phyloP scores from a whole-genome alignment of 2,797 vertebrate species.

The Sebastes miniatus region DNA sequence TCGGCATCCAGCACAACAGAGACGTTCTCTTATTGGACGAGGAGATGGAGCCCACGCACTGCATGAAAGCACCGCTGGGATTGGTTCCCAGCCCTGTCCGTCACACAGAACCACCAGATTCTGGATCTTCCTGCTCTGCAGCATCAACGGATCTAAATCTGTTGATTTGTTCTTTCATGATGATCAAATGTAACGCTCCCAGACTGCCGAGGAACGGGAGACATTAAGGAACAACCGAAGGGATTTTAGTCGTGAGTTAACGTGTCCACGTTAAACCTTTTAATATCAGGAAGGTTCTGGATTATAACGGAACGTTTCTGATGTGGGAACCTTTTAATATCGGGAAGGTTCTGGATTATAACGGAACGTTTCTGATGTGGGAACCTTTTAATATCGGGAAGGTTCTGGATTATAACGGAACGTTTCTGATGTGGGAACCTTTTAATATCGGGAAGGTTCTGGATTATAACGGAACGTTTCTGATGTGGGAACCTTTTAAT shows the following conservation, averaged over 20 bases:
- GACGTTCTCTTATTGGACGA: neutral
- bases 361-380: no score
- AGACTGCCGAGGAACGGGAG: neutral
- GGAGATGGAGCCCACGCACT: neutral
- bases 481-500: neutral
- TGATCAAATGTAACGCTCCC: neutral
- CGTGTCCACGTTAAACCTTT: neutral
- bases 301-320: no score
- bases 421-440: no score
- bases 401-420: no score
- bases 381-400: no score
- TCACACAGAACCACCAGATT: neutral
- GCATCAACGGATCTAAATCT: no score
- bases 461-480: no score
- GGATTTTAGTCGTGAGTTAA: neutral
- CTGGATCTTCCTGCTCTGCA: no score
- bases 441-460: no score
- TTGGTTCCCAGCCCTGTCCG: neutral
- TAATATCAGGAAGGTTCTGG: no score
- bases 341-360: no score
- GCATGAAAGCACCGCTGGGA: neutral
- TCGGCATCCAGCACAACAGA: neutral
- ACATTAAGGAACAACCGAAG: neutral
- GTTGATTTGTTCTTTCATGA: neutral
- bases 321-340: no score